These are phyloP conservation scores for Scatophagus argus DNA, from an alignment of 2,113 vertebrate species.

Conservation along the genomic window DNA sequence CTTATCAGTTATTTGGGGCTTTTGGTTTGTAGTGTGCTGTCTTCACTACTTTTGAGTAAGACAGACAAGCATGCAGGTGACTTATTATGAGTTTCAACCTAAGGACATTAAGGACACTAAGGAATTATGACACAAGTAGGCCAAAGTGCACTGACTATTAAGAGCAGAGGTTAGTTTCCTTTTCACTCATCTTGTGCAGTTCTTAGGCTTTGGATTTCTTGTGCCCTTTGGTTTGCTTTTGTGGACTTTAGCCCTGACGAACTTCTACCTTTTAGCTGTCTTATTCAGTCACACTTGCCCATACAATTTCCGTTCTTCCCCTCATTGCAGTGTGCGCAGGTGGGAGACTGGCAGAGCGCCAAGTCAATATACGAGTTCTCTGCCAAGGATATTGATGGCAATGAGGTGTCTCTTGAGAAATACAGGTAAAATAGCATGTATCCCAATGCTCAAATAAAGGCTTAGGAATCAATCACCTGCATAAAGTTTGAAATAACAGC, in stretches of 20 bases:
- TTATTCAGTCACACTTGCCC: not conserved
- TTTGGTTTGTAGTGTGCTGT: not conserved
- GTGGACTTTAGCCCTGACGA: not conserved
- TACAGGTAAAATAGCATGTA: slow-evolving; percentile 85
- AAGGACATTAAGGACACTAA: no score
- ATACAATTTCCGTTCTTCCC: fast-evolving
- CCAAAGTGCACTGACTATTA: not conserved
- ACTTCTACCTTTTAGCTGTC: not conserved
- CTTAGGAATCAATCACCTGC: not conserved
- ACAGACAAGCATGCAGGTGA: not conserved
- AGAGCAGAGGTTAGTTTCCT: not conserved
- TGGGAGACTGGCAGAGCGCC: slow-evolving; percentile 87
- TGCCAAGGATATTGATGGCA: slow-evolving; percentile 92
- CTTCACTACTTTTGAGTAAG: not conserved
- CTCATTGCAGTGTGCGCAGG: slow-evolving; percentile 87
- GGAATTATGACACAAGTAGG: not conserved
- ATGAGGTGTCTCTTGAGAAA: slow-evolving; percentile 88
- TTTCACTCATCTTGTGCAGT: not conserved
- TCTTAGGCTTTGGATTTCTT: fast-evolving
- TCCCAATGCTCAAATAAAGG: not conserved
- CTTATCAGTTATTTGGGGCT: no score
- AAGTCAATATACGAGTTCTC: slow-evolving; percentile 91
- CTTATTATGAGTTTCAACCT: not conserved
- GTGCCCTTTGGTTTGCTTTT: slow-evolving; percentile 22
- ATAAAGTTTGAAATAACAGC: not conserved